Percentiles rank a stretch among this genome's conserved stretches.
phyloP scores from a whole-genome alignment of 2,888 invertebrate species.

The Acleris emargana region DNA sequence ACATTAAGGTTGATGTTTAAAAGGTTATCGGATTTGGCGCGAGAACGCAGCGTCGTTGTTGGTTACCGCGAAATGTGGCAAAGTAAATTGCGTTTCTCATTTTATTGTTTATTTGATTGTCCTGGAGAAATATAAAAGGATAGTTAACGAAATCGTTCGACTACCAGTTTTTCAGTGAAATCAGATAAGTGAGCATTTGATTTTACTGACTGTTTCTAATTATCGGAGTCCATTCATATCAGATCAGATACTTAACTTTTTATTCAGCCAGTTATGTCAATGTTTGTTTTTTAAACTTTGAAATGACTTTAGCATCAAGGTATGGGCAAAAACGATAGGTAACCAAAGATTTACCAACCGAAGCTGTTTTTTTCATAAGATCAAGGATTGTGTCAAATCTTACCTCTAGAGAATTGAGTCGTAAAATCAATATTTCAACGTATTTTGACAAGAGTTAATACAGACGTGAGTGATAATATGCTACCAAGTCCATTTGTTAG shows the following conservation, averaged over 20 bases:
- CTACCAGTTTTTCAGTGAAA: constrained; percentile 35
- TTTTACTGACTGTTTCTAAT: constrained; percentile 26
- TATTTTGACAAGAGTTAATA: constrained; percentile 46
- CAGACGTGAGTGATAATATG: constrained; percentile 33
- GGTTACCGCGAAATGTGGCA: constrained; percentile 36
- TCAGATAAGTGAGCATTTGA: constrained; percentile 23
- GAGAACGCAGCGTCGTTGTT: constrained; percentile 19
- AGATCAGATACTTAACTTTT: constrained; percentile 13
- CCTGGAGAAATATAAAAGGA: constrained; percentile 33
- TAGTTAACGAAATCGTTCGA: constrained; percentile 30
- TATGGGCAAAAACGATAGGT: too few species aligned
- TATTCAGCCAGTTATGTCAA: constrained; percentile 3
- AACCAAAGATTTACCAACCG: background rate
- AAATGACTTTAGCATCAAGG: background rate
- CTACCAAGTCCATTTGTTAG: constrained; percentile 45
- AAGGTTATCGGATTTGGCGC: constrained; percentile 12
- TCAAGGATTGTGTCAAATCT: constrained; percentile 25
- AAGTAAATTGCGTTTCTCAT: constrained; percentile 38
- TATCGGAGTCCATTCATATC: constrained; percentile 28
- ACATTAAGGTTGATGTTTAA: constrained; percentile 25
- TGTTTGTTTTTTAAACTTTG: background rate
- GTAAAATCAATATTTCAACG: constrained; percentile 38
- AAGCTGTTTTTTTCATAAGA: background rate
- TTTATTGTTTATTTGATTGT: constrained; percentile 41
- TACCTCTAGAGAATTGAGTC: constrained; percentile 15